Evolutionary conservation across 1,140 invertebrate species (phyloP).

Genomic region (Meloidogyne floridensis): DNA sequence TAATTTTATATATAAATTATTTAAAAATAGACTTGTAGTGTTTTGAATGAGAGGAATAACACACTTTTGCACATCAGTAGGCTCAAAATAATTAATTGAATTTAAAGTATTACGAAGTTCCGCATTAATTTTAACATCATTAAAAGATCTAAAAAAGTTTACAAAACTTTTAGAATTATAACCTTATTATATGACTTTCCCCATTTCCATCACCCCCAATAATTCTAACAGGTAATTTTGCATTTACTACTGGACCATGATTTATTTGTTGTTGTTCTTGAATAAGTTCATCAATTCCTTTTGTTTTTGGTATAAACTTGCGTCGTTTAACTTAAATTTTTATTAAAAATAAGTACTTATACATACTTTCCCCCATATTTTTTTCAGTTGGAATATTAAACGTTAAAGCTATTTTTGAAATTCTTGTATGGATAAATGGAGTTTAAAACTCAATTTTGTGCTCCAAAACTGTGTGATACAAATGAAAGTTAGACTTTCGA

Average conservation of each 20-base stretch:
- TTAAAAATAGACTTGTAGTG: background rate
- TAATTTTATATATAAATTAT: background rate
- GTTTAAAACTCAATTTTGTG: too few species aligned
- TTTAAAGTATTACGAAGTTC: background rate
- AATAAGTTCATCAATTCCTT: constrained; percentile 6
- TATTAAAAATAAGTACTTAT: too few species aligned
- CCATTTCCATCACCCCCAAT: constrained; percentile 13
- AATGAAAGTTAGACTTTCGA: too few species aligned
- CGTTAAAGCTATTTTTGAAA: too few species aligned
- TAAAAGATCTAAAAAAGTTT: constrained; percentile 10
- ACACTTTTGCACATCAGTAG: constrained; percentile 14
- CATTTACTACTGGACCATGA: background rate
- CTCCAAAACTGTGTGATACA: too few species aligned
- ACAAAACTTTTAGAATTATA: background rate
- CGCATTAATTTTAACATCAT: background rate
- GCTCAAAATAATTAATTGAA: background rate
- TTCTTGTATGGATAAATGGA: too few species aligned
- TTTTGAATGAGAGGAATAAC: constrained; percentile 25
- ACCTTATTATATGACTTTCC: constrained; percentile 14
- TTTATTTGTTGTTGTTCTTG: constrained; percentile 19
- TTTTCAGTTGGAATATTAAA: too few species aligned
- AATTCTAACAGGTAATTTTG: background rate
- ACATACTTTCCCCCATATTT: too few species aligned
- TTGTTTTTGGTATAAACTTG: background rate
- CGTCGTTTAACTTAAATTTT: constrained; percentile 13